Percentiles rank a stretch among this genome's conserved stretches.
phyloP scores from a whole-genome alignment of 2,797 vertebrate genomes.

The Diglossa cyanea region DNA sequence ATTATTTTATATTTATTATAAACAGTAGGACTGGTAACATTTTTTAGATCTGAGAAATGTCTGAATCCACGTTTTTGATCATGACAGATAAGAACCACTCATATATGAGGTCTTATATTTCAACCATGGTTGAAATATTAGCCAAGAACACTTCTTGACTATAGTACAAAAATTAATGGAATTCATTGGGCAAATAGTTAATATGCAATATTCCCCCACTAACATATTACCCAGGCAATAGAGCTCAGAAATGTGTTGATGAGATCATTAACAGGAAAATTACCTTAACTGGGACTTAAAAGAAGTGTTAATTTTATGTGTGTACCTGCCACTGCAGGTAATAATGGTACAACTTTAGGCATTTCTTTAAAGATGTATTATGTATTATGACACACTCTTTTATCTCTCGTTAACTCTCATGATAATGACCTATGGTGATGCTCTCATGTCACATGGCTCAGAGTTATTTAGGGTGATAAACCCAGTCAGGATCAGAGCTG shows the following conservation, averaged over 20 bases:
- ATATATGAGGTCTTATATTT: background rate
- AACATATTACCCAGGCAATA: background rate
- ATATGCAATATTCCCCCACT: background rate
- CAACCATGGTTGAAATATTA: background rate
- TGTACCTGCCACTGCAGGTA: background rate
- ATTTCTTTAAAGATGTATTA: background rate
- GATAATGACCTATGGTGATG: background rate
- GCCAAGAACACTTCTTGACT: background rate
- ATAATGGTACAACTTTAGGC: background rate
- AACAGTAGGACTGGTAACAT: background rate
- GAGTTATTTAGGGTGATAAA: background rate
- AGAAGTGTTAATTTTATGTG: background rate
- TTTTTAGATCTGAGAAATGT: background rate
- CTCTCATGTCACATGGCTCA: accelerated
- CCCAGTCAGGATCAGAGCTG: background rate
- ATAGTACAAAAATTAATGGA: background rate
- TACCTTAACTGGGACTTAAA: background rate
- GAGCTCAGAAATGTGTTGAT: background rate
- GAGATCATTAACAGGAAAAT: background rate
- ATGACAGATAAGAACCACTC: background rate
- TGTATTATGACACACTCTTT: background rate
- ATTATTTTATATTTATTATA: background rate
- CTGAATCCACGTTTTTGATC: background rate
- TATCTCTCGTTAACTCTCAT: background rate
- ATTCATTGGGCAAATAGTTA: background rate